phyloP scores from a whole-genome alignment of 2,888 invertebrate genomes.

The Eretmocerus hayati region DNA sequence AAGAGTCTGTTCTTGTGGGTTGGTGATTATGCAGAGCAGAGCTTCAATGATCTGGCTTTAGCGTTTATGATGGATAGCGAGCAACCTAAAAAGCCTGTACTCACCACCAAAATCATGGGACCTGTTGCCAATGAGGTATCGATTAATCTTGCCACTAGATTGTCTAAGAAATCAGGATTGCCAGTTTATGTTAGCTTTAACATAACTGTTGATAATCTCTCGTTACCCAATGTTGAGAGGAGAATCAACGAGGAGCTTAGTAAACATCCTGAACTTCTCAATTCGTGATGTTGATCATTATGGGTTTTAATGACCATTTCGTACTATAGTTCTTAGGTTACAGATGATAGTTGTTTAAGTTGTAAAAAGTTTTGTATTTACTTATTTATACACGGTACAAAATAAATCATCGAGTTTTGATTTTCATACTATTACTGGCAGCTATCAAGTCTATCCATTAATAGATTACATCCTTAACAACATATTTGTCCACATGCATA shows the following conservation, averaged over 20 bases:
- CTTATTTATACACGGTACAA: constrained; percentile 6
- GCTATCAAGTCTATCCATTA: constrained; percentile 8
- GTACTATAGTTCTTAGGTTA: too few species aligned
- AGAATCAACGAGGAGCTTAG: constrained; percentile 40
- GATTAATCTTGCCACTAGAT: constrained; percentile 37
- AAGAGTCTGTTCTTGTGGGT: constrained; percentile 44
- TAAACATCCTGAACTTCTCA: constrained; percentile 31
- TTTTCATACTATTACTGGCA: constrained; percentile 15
- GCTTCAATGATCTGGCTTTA: constrained; percentile 40
- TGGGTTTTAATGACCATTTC: too few species aligned
- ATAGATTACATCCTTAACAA: constrained; percentile 17
- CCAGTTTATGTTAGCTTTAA: constrained; percentile 46
- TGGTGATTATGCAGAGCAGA: constrained; percentile 32
- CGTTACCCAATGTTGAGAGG: constrained; percentile 36
- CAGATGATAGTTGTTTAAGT: constrained; percentile 1
- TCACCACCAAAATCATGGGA: constrained; percentile 43
- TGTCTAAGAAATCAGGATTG: constrained; percentile 40
- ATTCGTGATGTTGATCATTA: constrained; percentile 3
- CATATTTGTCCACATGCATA: constrained; percentile 20
- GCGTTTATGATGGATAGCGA: constrained; percentile 37
- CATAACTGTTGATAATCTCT: constrained; percentile 31
- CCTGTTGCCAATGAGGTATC: constrained; percentile 35
- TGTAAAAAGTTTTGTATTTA: constrained; percentile 13
- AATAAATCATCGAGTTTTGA: constrained; percentile 16
- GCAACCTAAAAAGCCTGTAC: constrained; percentile 25